Percentiles rank a stretch among this genome's conserved stretches.
These are phyloP conservation scores for Eubasilissa regina DNA, from an alignment of 1,140 invertebrate species.

Conservation along the genomic window DNA sequence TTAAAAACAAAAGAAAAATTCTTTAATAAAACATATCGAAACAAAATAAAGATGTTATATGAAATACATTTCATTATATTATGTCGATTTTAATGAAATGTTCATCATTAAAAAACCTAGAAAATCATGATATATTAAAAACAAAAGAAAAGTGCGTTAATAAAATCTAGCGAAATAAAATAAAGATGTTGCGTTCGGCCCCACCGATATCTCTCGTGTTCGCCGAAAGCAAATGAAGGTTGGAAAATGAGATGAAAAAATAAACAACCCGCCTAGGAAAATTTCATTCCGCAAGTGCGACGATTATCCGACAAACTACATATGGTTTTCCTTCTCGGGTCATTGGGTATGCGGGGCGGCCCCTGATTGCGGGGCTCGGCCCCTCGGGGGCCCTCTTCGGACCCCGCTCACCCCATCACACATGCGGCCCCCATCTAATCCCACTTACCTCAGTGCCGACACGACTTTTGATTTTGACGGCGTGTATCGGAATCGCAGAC, in stretches of 20 bases:
- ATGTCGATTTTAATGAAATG: too few relatives aligned
- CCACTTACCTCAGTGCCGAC: conserved; percentile 32
- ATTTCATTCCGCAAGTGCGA: conserved; percentile 59
- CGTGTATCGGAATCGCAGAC: not conserved
- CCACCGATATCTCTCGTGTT: too few relatives aligned
- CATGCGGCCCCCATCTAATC: conserved; percentile 22
- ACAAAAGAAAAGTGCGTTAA: too few relatives aligned
- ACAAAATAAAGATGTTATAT: too few relatives aligned
- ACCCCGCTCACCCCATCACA: conserved; percentile 11
- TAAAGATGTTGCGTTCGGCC: too few relatives aligned
- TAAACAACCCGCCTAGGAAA: conserved; percentile 44
- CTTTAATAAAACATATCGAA: too few relatives aligned
- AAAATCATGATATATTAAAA: too few relatives aligned
- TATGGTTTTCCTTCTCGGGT: conserved; percentile 57
- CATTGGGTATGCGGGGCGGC: conserved; percentile 57
- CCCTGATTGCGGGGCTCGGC: conserved; percentile 53
- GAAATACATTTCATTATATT: too few relatives aligned
- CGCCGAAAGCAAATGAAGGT: conserved; percentile 13
- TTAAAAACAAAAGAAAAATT: too few relatives aligned
- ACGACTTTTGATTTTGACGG: conserved; percentile 37
- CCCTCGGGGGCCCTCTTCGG: conserved; percentile 39
- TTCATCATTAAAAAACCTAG: too few relatives aligned
- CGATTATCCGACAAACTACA: conserved; percentile 60
- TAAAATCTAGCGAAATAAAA: too few relatives aligned
- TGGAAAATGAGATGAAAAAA: conserved; percentile 32